Percentiles rank a stretch among this genome's conserved stretches.
phyloP scores from a whole-genome alignment of 1,140 invertebrate species.

The Grapholita molesta region DNA sequence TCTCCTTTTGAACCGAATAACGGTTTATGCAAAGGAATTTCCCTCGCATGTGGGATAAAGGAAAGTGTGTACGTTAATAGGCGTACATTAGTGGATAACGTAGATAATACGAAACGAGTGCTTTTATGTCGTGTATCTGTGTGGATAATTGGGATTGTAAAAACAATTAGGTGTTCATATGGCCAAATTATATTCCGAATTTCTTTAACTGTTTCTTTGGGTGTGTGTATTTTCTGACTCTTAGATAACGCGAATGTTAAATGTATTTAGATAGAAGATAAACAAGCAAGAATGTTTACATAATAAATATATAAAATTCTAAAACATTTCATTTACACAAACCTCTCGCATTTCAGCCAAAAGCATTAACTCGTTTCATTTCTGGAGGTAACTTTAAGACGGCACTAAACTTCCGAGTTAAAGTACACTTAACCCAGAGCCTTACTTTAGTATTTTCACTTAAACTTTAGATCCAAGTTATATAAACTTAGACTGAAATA shows the following conservation, averaged over 20 bases:
- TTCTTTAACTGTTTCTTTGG: too few relatives aligned
- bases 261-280: too few relatives aligned
- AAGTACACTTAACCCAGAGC: background rate
- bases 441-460: background rate
- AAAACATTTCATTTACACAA: background rate
- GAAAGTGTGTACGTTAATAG: constrained; percentile 4
- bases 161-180: background rate
- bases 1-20: constrained; percentile 20
- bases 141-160: background rate
- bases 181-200: too few relatives aligned
- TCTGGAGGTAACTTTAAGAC: background rate
- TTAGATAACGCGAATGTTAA: too few relatives aligned
- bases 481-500: background rate
- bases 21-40: constrained; percentile 21
- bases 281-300: background rate
- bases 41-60: background rate
- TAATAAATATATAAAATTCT: too few relatives aligned
- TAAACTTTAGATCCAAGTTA: background rate
- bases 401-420: background rate
- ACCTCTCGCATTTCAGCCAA: background rate
- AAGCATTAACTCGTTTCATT: background rate
- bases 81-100: background rate
- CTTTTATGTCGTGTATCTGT: background rate
- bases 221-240: too few relatives aligned
- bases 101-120: background rate